A percentile compares a stretch with the other conserved stretches of the same genome.
phyloP scores from a whole-genome alignment of 30 jellyfish, hydroid and myxozoan genomes.

The Hydra vulgaris region DNA sequence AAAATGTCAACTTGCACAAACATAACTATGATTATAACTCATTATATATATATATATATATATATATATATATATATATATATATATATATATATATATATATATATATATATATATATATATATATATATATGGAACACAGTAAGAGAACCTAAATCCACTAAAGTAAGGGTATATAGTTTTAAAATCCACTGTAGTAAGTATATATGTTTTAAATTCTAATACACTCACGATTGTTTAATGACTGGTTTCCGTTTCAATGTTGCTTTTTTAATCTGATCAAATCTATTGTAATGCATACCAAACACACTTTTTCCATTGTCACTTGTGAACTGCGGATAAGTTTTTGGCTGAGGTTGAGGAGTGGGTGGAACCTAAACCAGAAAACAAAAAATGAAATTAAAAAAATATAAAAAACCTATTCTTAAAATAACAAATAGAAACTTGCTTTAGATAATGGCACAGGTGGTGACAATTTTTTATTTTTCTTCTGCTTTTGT shows the following conservation, averaged over 20 bases:
- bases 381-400: background rate
- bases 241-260: conserved; percentile 60
- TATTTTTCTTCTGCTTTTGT: conserved; percentile 20
- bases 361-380: conserved; percentile 34
- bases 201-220: too few species aligned
- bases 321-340: conserved; percentile 61
- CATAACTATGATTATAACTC: too few species aligned
- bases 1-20: background rate
- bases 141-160: too few species aligned
- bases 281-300: conserved; percentile 75
- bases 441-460: conserved; percentile 45
- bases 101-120: too few species aligned
- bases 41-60: too few species aligned
- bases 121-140: too few species aligned
- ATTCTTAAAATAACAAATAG: conserved; percentile 30
- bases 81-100: too few species aligned
- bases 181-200: too few species aligned
- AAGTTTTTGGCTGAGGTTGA: conserved; percentile 63
- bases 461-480: conserved; percentile 8
- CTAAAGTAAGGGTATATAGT: too few species aligned
- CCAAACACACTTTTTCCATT: conserved; percentile 63
- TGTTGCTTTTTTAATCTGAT: conserved; percentile 61
- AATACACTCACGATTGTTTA: conserved; percentile 56
- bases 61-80: too few species aligned
- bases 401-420: background rate